Base-by-base conservation (phyloP, 2,113 vertebrate genomes). In the Phoxinus phoxinus region DNA sequence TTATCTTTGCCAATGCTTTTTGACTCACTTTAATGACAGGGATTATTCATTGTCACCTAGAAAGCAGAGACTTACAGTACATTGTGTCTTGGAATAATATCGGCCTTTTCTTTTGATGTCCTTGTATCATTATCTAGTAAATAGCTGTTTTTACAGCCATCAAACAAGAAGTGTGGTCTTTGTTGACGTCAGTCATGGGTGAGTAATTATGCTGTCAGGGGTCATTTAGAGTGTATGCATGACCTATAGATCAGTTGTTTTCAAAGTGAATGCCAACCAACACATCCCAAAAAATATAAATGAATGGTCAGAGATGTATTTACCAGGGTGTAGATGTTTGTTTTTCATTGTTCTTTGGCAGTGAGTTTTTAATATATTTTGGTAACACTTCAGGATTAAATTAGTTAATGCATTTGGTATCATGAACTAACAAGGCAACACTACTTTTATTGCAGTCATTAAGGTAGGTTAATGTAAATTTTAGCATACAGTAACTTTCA, bases 151-250 rank as follows among this genome's bases (percentile, higher is more conserved):
- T 69, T 35, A 17, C 32, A 25, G 61, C 61, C 35, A 73, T 73
- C 37, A 25, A 23, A 41, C 23, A 23, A 5, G 6, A n/a, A 30
- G 32, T 27, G 21, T n/a, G 4, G 32, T 13, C 3, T 56, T 35
- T 78, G 56, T 35, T 56, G 76, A 59, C 21, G 37, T 46, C 78
- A 80, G 2, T 80, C 58, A 65, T 80, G 58, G n/a, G 58, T 4
- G 25, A 58, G 21, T 58, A 58, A 80, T 80, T 63, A 63, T 80
- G 13, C 58, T 46, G 2, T 46, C 12, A 27, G 53, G 32, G 53
- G 32, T 25, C 53, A 25, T 79, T 23, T 17, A 6, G 9, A 37
- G 53, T 80, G 37, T 44, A 63, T 23, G 7, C 53, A 44, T 63
- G 32, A 44, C 37, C 8, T 53, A 61, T 61, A 4, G 4, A 80